A percentile compares a stretch with the other conserved stretches of the same genome.
These are phyloP conservation scores for Choristoneura fumiferana DNA, from an alignment of 1,140 invertebrate species.

Conservation along the genomic window DNA sequence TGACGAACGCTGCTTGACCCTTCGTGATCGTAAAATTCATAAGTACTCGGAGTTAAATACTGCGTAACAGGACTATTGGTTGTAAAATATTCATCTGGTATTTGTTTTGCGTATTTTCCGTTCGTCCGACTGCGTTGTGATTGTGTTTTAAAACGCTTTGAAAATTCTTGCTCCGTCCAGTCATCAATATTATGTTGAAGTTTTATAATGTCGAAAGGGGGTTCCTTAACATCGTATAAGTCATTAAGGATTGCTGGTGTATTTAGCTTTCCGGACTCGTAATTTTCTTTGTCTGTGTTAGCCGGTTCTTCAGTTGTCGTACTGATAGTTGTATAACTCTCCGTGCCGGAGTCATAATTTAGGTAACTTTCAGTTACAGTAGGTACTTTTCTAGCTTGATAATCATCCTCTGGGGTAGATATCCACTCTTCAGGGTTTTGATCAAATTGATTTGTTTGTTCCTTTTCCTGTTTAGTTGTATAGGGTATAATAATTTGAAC, in stretches of 20 bases:
- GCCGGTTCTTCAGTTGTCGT: slow-evolving; percentile 50
- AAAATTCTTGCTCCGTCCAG: slow-evolving; percentile 89
- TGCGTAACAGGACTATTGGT: slow-evolving; percentile 71
- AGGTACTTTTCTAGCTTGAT: slow-evolving; percentile 75
- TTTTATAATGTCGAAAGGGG: slow-evolving; percentile 84
- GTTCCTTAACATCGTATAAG: slow-evolving; percentile 71
- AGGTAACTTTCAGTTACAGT: slow-evolving; percentile 43
- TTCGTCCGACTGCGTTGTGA: slow-evolving; percentile 73
- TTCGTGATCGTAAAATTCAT: slow-evolving; percentile 78
- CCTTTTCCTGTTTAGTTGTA: slow-evolving; percentile 81
- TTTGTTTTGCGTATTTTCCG: slow-evolving; percentile 84
- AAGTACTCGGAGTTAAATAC: slow-evolving; percentile 52
- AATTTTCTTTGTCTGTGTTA: slow-evolving; percentile 41
- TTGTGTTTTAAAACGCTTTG: slow-evolving; percentile 68
- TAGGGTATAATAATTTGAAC: slow-evolving; percentile 89
- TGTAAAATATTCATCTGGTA: slow-evolving; percentile 87
- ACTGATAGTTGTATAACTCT: slow-evolving; percentile 47
- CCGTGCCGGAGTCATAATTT: slow-evolving; percentile 37
- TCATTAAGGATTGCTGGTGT: slow-evolving; percentile 53
- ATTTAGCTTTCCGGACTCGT: slow-evolving; percentile 44
- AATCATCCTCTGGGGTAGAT: slow-evolving; percentile 54
- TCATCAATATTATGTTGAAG: slow-evolving; percentile 90
- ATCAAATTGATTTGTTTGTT: slow-evolving; percentile 46
- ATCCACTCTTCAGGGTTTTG: slow-evolving; percentile 48
- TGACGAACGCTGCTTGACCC: slow-evolving; percentile 78